Conservation (phyloP, 2,888 invertebrate species). For the Hydroisotoma schaefferi region DNA sequence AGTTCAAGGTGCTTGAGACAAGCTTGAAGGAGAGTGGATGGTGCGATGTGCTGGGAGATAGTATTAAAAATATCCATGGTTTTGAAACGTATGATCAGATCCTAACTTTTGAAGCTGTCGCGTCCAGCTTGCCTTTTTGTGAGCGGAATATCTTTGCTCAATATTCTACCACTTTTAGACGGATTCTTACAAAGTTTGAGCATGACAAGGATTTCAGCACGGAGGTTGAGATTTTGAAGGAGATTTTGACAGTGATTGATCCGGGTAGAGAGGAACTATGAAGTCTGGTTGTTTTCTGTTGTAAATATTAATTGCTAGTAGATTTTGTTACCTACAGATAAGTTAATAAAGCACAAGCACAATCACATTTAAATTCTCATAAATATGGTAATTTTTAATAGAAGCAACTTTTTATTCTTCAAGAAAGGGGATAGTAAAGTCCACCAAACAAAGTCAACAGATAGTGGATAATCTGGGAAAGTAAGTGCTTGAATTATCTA, state of each 20-base stretch:
- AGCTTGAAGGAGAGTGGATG: constrained; percentile 36
- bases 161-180: constrained; percentile 19
- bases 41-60: constrained; percentile 42
- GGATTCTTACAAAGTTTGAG: constrained; percentile 29
- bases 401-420: too few relatives aligned
- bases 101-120: constrained; percentile 35
- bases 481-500: too few relatives aligned
- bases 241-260: constrained; percentile 23
- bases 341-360: too few relatives aligned
- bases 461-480: too few relatives aligned
- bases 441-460: too few relatives aligned
- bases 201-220: constrained; percentile 33
- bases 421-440: too few relatives aligned
- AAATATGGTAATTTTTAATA: too few relatives aligned
- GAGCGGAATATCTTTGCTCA: constrained; percentile 2
- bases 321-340: too few relatives aligned
- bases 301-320: too few relatives aligned
- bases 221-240: constrained; percentile 19
- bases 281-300: constrained; percentile 8
- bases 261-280: constrained; percentile 26
- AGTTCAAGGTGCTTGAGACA: constrained; percentile 27
- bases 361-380: too few relatives aligned
- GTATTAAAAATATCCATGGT: constrained; percentile 32
- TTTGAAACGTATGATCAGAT: constrained; percentile 43
- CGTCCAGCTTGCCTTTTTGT: constrained; percentile 34